Evolutionary conservation across 2,113 vertebrate species (phyloP).

Genomic region (Phaethon lepturus): DNA sequence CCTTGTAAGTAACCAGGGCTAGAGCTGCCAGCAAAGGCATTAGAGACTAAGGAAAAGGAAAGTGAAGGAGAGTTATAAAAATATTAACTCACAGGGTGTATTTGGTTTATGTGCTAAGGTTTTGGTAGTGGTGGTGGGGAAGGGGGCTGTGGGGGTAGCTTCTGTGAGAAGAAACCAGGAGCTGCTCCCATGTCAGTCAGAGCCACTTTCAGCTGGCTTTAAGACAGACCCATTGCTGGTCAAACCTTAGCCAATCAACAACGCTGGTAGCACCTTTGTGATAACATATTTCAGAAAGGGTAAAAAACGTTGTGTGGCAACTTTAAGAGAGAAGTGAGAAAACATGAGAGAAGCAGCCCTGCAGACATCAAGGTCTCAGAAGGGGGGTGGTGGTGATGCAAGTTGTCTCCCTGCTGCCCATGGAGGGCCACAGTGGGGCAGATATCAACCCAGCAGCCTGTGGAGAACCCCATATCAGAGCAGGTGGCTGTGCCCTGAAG

Average conservation of each 20-base stretch:
- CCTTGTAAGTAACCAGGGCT: neutral
- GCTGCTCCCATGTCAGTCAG: neutral
- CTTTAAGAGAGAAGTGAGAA: neutral
- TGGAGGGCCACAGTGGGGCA: neutral
- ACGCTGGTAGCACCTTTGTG: neutral
- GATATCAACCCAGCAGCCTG: neutral
- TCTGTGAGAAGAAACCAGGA: neutral
- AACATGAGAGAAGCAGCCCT: neutral
- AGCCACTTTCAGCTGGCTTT: neutral
- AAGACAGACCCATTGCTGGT: neutral
- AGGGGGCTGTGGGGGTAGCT: neutral
- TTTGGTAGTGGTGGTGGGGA: rapidly evolving
- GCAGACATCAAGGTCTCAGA: neutral
- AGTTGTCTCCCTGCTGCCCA: neutral
- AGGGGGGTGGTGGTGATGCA: neutral
- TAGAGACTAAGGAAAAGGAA: neutral
- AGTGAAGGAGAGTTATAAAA: neutral
- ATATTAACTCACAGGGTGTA: neutral
- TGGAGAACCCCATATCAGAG: rapidly evolving
- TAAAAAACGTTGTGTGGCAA: neutral
- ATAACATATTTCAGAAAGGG: neutral
- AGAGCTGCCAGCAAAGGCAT: neutral
- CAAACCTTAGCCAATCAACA: neutral
- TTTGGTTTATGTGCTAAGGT: neutral
- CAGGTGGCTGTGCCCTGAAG: neutral